Base-by-base conservation (phyloP, 2,888 invertebrate genomes). In the Philonicus albiceps region DNA sequence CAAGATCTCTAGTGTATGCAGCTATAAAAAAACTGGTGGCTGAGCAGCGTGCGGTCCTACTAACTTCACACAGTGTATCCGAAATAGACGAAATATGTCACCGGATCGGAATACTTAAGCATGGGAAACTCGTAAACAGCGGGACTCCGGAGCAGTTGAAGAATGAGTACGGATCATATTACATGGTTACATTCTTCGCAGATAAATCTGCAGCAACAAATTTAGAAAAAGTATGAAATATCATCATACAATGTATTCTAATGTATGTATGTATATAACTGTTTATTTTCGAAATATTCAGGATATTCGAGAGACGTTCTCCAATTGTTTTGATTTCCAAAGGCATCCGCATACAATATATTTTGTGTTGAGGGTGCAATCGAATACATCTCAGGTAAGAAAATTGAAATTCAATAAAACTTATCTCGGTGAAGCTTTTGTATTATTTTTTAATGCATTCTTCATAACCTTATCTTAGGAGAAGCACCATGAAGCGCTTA, bases 61-160 rank as follows among this genome's bases (percentile, higher is more conserved):
- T 92, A 1, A 92, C 92, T 0, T 92, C 92, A 2, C 92, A 92
- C 88, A 92, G 92, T 4, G 91, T 92, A 76, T 91, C 92, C 7
- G 92, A 92, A 88, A 92, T 92, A 13, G 92, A 92, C 89, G 90
- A 91, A 40, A 89, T 92, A 43, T 92, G 92, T 78, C 90, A 92
- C 89, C 91, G 92, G 1, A 92, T 92, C 37, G 92, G 91, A 1
- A 91, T 92, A 5, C 88, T 92, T 8, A 91, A 91, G 85, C 91
- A 92, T 34, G 92, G 92, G 0, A 90, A 91, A 85, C 90, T 92
- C 86, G 89, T 92, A 22, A 91, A 91, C 55, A 91, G 90, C 88
- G 92, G 91, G 31, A 90, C 90, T 83, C 91, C 92, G 4, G 89
- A 90, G 30, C 90, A 90, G 86, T 88, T 92, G 11, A 91, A 91